Evolutionary conservation across 2,888 invertebrate species (phyloP).

Genomic region (Melanargia galathea): DNA sequence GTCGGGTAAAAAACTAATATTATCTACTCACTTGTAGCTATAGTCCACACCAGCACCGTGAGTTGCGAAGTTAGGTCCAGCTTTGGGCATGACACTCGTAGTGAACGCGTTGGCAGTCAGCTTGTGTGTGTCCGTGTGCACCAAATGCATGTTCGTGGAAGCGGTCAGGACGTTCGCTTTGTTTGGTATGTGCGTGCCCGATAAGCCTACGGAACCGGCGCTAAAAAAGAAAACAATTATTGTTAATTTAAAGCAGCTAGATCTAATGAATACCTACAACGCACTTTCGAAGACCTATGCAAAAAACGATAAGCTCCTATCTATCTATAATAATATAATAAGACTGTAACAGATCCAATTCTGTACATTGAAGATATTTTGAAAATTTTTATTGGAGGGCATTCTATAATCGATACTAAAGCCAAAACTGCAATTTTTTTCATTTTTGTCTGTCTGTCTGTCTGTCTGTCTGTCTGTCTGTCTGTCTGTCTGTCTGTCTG

Average conservation of each 20-base stretch:
- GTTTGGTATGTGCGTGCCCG: conserved; percentile 41
- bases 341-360: too few species aligned
- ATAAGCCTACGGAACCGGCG: conserved; percentile 32
- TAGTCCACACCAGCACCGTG: conserved; percentile 47
- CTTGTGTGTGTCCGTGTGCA: conserved; percentile 42
- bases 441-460: background rate
- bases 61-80: conserved; percentile 43
- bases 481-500: too few species aligned
- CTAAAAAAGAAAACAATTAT: conserved; percentile 25
- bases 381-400: too few species aligned
- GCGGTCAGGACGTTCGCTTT: conserved; percentile 44
- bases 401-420: too few species aligned
- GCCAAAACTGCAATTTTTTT: too few species aligned
- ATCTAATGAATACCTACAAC: too few species aligned
- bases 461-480: background rate
- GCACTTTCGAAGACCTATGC: too few species aligned
- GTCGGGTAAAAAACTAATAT: too few species aligned
- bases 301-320: too few species aligned
- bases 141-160: conserved; percentile 40
- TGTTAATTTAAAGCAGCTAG: too few species aligned
- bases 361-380: too few species aligned
- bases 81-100: conserved; percentile 44
- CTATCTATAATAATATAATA: too few species aligned
- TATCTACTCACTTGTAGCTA: conserved; percentile 42
- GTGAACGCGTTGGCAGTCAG: conserved; percentile 45